A percentile compares a stretch with the other conserved stretches of the same genome.
Conservation (phyloP, 2,888 invertebrate species). For the Pristionchus arcanus region DNA sequence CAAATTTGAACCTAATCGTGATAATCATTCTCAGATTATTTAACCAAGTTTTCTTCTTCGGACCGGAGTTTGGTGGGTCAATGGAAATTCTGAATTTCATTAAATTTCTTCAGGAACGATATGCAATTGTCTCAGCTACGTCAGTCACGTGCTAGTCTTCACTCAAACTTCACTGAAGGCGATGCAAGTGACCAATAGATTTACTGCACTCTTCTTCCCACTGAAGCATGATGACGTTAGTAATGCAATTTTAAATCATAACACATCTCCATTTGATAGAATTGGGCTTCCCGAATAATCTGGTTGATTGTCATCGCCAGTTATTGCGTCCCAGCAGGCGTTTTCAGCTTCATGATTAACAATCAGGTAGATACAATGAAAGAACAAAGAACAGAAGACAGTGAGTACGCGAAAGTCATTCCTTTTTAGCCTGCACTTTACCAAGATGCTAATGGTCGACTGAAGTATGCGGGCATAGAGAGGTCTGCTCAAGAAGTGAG, state of each 20-base stretch:
- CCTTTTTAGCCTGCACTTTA: neutral
- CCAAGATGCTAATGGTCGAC: neutral
- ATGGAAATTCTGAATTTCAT: neutral
- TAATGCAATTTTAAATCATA: neutral
- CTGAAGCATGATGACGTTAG: neutral
- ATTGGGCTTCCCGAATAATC: neutral
- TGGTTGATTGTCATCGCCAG: neutral
- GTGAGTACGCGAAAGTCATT: too few relatives aligned
- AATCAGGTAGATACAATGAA: too few relatives aligned
- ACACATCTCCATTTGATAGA: neutral
- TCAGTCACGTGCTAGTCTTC: neutral
- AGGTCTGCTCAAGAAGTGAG: neutral
- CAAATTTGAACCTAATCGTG: neutral
- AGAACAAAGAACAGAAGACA: too few relatives aligned
- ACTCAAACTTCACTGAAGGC: neutral
- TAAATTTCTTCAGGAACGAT: neutral
- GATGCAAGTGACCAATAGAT: constrained; percentile 23
- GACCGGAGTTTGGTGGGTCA: neutral
- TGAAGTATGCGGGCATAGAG: neutral
- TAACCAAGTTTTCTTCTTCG: neutral
- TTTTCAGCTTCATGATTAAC: constrained; percentile 8
- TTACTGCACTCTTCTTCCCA: neutral
- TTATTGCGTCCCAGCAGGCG: neutral
- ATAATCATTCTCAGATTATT: neutral
- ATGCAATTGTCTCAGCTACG: neutral